Conservation (phyloP, 2,113 vertebrate genomes). For the Rissa tridactyla region DNA sequence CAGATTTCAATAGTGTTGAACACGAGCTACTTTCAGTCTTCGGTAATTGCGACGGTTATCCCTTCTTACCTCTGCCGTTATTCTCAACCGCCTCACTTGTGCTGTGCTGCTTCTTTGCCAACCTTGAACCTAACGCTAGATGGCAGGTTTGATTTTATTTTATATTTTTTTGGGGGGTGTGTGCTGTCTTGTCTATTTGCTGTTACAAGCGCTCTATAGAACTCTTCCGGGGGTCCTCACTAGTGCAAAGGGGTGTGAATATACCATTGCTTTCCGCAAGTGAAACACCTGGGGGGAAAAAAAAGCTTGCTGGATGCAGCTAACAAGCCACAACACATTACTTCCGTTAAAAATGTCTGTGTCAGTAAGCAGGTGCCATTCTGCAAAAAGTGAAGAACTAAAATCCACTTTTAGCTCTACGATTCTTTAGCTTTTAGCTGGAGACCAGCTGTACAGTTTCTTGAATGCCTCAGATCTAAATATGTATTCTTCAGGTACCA, state of each 20-base stretch:
- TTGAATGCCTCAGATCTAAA: not conserved
- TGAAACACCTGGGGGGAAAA: not conserved
- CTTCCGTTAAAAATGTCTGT: not conserved
- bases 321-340: not conserved
- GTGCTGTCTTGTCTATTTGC: not conserved
- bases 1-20: not conserved
- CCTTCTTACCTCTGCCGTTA: fast-evolving
- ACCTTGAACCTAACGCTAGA: not conserved
- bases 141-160: not conserved
- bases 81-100: fast-evolving
- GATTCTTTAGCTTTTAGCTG: not conserved
- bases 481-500: not conserved
- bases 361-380: not conserved
- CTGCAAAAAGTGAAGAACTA: not conserved
- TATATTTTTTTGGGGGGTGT: not conserved
- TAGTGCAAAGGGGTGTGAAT: not conserved
- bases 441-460: not conserved
- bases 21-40: not conserved
- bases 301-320: not conserved
- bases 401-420: not conserved
- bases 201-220: fast-evolving
- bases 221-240: not conserved
- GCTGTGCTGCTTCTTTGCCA: not conserved
- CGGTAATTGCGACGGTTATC: fast-evolving
- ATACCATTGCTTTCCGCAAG: not conserved